phyloP scores from a whole-genome alignment of 2,797 vertebrate genomes.

The Malurus splendens region DNA sequence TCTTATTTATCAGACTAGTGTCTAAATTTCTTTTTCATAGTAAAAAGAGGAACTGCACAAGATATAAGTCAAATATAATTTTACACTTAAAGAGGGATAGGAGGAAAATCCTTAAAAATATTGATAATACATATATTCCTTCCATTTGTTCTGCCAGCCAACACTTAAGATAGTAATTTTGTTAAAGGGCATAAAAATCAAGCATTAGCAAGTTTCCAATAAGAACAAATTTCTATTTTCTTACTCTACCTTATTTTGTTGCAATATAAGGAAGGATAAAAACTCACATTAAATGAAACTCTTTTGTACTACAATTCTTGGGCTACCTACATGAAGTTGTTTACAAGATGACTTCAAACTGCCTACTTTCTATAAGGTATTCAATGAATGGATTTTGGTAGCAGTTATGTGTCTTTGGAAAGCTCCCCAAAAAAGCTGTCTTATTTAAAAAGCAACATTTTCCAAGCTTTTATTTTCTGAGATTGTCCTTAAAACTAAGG shows the following conservation, averaged over 20 bases:
- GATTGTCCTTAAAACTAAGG: neutral
- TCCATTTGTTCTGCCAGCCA: neutral
- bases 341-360: neutral
- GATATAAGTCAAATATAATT: neutral
- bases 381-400: neutral
- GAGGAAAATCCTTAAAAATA: neutral
- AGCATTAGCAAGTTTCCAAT: neutral
- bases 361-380: neutral
- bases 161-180: neutral
- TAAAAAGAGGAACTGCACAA: neutral
- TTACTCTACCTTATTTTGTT: neutral
- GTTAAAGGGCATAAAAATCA: neutral
- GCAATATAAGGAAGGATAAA: neutral
- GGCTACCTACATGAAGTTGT: neutral
- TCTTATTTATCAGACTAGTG: neutral
- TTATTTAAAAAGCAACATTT: neutral
- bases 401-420: neutral
- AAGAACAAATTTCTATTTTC: neutral
- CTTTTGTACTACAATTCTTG: neutral
- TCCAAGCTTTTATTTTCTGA: neutral
- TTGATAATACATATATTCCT: neutral
- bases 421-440: neutral
- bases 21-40: neutral
- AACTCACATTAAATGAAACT: neutral
- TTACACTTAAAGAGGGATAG: neutral